Evolutionary conservation across 2,888 invertebrate species (phyloP), one percentile per base, ranked within the genome.

Genomic region (Cosmopolites sordidus): DNA sequence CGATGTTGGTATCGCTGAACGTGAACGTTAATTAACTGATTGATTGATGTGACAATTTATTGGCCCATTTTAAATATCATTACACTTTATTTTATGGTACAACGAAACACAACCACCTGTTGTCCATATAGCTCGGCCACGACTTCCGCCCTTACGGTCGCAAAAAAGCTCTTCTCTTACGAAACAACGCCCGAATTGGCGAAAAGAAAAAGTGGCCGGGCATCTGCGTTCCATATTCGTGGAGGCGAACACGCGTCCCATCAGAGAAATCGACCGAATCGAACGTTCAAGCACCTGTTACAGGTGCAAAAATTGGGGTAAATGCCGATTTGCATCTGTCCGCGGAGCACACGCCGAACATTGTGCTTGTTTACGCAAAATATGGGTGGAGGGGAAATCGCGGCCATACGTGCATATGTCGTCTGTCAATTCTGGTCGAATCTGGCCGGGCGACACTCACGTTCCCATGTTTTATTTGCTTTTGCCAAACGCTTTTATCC

Each of bases 241-340:
- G 22, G 33, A 33, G 12, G 33, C 33, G 33, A 12, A 11, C 33
- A 33, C 33, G 33, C 33, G 33, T 33, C 33, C 33, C 12, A 4
- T 4, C 11, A 12, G 33, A 33, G 33, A 33, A 33, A 43, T 27
- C 30, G 22, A 62, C 58, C 63, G 63, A 40, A 49, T 49, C 17
- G 41, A 49, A 18, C 41, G 48, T 45, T 51, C 54, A 15, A 41
- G 47, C 64, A 64, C 62, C 64, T 64, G 64, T 50, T 51, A 60
- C 64, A 64, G 62, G 64, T 64, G 64, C 62, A 59, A 58, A 55
- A 63, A 62, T 61, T 63, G 48, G 64, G 64, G 60, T 62, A 63
- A 64, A 60, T 57, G 47, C 16, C 11, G 39, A 56, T 52, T 56
- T 56, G 48, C 51, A 51, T 52, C 51, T 52, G 51, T 44, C 51